Conservation (phyloP, 2,797 vertebrate genomes). For the Rhynchonycteris naso region DNA sequence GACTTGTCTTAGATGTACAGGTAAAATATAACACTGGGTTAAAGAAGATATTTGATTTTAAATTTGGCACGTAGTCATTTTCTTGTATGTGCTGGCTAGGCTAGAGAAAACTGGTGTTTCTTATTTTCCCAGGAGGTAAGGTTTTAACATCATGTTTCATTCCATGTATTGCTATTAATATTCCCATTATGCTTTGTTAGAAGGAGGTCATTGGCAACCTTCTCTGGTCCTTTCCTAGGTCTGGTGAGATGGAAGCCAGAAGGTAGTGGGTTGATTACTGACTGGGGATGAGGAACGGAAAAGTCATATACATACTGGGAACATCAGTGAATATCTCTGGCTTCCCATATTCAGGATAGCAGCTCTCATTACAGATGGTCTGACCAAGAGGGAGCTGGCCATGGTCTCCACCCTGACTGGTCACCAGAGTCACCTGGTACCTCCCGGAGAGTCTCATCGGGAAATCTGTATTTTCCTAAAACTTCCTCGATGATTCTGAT, state of each 20-base stretch:
- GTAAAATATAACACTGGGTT: neutral
- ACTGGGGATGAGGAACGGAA: no score
- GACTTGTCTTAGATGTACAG: neutral
- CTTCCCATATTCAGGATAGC: neutral
- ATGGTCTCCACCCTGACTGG: rapidly evolving
- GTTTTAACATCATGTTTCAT: neutral
- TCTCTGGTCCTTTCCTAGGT: neutral
- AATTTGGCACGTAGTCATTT: neutral
- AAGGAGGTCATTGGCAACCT: neutral
- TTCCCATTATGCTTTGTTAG: neutral
- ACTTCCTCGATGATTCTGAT: rapidly evolving
- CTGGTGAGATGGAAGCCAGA: neutral
- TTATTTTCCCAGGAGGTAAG: neutral
- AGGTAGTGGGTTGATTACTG: neutral
- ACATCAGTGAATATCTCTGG: rapidly evolving
- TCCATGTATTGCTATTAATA: neutral
- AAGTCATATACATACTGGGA: rapidly evolving
- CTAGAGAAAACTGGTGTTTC: neutral
- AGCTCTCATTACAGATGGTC: rapidly evolving
- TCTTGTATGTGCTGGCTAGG: neutral
- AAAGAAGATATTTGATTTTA: neutral
- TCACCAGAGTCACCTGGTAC: neutral
- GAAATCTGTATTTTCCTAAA: neutral
- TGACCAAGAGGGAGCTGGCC: no score
- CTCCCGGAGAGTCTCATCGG: neutral